These are phyloP conservation scores for Cremastinae sp. DNA, from an alignment of 2,888 invertebrate species.

Conservation along the genomic window DNA sequence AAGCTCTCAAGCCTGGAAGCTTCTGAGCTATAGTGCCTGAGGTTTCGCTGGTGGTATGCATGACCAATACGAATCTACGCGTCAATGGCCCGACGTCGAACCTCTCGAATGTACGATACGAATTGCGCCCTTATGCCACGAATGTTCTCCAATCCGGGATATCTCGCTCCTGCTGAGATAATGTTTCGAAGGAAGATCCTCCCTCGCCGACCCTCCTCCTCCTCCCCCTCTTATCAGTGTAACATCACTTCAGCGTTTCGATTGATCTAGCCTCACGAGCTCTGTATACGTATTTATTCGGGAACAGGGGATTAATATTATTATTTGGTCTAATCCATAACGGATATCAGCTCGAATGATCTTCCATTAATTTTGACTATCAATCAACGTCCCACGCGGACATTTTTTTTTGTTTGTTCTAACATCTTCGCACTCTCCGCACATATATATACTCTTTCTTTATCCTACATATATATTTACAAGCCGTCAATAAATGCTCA, in stretches of 20 bases:
- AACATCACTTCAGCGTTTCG: conserved; percentile 22
- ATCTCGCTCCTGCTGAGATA: conserved; percentile 58
- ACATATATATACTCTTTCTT: too few species aligned
- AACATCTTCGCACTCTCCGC: too few species aligned
- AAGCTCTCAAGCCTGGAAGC: conserved; percentile 36
- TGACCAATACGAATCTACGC: neutral
- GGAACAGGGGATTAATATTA: neutral
- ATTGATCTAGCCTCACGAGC: conserved; percentile 34
- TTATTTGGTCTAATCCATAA: neutral
- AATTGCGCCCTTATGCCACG: neutral
- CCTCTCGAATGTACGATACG: neutral
- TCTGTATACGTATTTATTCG: conserved; percentile 15
- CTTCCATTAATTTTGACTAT: conserved; percentile 6
- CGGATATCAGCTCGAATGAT: neutral
- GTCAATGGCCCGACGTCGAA: neutral
- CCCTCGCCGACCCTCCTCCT: conserved; percentile 2
- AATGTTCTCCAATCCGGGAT: conserved; percentile 50
- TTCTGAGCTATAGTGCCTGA: conserved; percentile 45
- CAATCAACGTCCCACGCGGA: neutral
- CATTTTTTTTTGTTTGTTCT: neutral
- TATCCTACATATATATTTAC: too few species aligned
- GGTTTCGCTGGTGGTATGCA: neutral
- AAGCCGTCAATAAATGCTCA: too few species aligned
- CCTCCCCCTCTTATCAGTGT: conserved; percentile 17
- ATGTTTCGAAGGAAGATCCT: conserved; percentile 32